A percentile compares a stretch with the other conserved stretches of the same genome.
phyloP scores from a whole-genome alignment of 2,797 vertebrate genomes.

The Microctenopoma lineatum region DNA sequence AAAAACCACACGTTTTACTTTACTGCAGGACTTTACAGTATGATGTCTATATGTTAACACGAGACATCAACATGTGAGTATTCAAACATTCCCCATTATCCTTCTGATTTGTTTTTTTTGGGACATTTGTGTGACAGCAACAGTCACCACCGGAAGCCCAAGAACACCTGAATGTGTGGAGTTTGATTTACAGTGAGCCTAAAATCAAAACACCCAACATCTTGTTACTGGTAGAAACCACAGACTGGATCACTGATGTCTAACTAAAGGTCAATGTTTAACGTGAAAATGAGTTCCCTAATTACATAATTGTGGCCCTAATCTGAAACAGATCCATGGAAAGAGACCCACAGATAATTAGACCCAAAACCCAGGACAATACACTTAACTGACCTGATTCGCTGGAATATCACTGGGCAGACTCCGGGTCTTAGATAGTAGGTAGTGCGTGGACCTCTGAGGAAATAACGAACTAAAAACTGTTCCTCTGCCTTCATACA shows the following conservation, averaged over 20 bases:
- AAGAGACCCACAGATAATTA: background rate
- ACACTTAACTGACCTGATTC: background rate
- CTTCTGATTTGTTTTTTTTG: no score
- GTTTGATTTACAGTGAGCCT: background rate
- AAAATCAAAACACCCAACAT: background rate
- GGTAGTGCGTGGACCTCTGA: background rate
- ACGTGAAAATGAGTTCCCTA: background rate
- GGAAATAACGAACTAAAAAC: background rate
- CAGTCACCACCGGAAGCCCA: no score
- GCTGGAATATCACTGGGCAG: background rate
- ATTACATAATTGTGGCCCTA: background rate
- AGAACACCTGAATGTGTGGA: no score
- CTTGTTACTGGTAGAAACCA: background rate
- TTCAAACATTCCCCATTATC: no score
- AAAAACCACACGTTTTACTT: slow-evolving; percentile 35
- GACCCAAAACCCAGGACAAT: background rate
- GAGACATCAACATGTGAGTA: no score
- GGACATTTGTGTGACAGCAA: no score
- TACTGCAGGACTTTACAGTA: background rate
- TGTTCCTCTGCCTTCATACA: background rate
- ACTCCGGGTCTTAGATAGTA: background rate
- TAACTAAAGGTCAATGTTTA: background rate
- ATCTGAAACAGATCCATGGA: background rate
- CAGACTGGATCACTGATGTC: background rate
- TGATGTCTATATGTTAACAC: no score